Conservation (phyloP, 2,888 invertebrate genomes). For the Nebria salina region DNA sequence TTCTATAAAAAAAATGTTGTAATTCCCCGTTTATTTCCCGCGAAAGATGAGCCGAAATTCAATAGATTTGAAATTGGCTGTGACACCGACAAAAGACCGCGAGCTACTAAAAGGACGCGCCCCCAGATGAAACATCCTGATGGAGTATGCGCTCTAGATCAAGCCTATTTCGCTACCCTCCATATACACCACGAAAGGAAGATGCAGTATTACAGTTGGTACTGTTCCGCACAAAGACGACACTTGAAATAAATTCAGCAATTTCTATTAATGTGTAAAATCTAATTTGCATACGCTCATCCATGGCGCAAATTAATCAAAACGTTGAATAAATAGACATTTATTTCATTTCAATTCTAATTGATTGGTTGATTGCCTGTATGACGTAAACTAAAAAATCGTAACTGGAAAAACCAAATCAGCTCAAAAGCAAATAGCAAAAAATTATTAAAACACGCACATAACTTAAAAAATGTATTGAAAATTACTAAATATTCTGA, state of each 20-base stretch:
- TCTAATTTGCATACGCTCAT: background rate
- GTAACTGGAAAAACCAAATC: too few species aligned
- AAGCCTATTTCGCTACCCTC: background rate
- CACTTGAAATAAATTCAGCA: background rate
- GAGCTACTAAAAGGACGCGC: constrained; percentile 1
- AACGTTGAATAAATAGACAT: background rate
- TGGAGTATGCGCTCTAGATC: background rate
- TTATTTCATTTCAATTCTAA: too few species aligned
- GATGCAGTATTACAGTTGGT: background rate
- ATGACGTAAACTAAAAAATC: too few species aligned
- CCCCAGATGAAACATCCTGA: background rate
- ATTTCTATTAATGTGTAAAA: constrained; percentile 1
- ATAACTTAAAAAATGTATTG: too few species aligned
- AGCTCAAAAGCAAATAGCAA: too few species aligned
- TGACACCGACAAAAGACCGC: constrained; percentile 1
- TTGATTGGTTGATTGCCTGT: too few species aligned
- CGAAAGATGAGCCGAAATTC: background rate
- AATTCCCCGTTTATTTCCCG: background rate
- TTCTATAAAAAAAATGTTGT: background rate
- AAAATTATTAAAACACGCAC: too few species aligned
- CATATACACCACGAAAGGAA: background rate
- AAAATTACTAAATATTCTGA: too few species aligned
- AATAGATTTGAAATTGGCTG: background rate
- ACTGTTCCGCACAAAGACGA: background rate
- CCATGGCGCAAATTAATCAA: background rate